These are phyloP conservation scores for Atlantisia rogersi DNA, from an alignment of 2,113 vertebrate genomes.

Conservation along the genomic window DNA sequence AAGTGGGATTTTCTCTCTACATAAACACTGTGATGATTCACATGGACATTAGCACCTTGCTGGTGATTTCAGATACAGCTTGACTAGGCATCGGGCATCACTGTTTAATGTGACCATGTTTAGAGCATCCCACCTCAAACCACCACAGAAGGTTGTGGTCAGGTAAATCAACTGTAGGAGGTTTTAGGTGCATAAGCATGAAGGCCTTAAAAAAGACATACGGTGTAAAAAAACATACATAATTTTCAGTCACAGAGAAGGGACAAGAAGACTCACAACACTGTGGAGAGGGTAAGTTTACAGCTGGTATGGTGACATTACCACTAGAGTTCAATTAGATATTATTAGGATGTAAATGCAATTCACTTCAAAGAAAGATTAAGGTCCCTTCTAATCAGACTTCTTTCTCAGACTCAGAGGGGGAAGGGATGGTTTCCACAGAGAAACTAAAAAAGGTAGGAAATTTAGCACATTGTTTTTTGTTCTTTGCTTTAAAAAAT, in stretches of 20 bases:
- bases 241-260: not conserved
- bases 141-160: not conserved
- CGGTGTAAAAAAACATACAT: accelerated
- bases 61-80: not conserved
- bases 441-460: not conserved
- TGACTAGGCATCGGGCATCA: not conserved
- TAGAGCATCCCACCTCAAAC: not conserved
- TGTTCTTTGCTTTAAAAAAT: not conserved
- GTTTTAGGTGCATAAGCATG: not conserved
- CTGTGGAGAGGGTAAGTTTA: not conserved
- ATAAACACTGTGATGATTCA: not conserved
- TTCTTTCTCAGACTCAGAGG: not conserved
- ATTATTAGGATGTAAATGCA: not conserved
- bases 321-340: not conserved
- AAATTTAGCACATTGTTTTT: not conserved
- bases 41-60: not conserved
- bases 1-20: not conserved
- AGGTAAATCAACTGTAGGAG: not conserved
- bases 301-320: not conserved
- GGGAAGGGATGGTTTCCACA: not conserved
- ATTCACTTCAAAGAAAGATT: not conserved
- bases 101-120: not conserved
- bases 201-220: not conserved
- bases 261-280: not conserved
- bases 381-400: not conserved